Percentiles rank a stretch among this genome's conserved stretches.
phyloP scores from a whole-genome alignment of 1,140 invertebrate genomes.

The Coptotermes formosanus region DNA sequence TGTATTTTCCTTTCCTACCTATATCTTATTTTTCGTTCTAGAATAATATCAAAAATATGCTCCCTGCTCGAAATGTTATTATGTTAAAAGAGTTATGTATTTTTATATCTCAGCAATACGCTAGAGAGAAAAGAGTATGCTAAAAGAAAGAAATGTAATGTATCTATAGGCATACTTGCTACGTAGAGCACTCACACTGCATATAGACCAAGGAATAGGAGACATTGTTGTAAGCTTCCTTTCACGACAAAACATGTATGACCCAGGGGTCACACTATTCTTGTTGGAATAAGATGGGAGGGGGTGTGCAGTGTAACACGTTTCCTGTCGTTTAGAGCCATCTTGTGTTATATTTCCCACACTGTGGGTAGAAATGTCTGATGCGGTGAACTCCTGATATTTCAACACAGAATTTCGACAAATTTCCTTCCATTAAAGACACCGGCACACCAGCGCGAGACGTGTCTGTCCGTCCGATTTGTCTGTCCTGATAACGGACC shows the following conservation, averaged over 20 bases:
- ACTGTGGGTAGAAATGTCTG: neutral
- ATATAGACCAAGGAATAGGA: neutral
- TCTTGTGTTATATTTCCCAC: neutral
- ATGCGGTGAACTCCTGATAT: neutral
- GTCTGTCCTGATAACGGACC: too few relatives aligned
- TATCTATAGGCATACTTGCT: neutral
- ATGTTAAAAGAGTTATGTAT: slow-evolving; percentile 4
- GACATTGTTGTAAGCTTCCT: neutral
- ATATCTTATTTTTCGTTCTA: neutral
- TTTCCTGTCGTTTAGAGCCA: neutral
- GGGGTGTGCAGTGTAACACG: neutral
- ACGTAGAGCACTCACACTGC: neutral
- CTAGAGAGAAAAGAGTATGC: neutral
- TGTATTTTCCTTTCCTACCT: neutral
- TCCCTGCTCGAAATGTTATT: neutral
- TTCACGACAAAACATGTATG: slow-evolving; percentile 1
- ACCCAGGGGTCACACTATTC: neutral
- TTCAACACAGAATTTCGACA: too few relatives aligned
- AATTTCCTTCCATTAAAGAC: too few relatives aligned
- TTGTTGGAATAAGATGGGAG: neutral
- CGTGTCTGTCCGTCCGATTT: too few relatives aligned
- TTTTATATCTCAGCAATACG: neutral
- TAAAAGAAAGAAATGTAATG: neutral
- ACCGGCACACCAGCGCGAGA: too few relatives aligned
- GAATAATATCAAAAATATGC: neutral